A percentile compares a stretch with the other conserved stretches of the same genome.
Conservation (phyloP, 2,113 vertebrate genomes). For the Pogona vitticeps region DNA sequence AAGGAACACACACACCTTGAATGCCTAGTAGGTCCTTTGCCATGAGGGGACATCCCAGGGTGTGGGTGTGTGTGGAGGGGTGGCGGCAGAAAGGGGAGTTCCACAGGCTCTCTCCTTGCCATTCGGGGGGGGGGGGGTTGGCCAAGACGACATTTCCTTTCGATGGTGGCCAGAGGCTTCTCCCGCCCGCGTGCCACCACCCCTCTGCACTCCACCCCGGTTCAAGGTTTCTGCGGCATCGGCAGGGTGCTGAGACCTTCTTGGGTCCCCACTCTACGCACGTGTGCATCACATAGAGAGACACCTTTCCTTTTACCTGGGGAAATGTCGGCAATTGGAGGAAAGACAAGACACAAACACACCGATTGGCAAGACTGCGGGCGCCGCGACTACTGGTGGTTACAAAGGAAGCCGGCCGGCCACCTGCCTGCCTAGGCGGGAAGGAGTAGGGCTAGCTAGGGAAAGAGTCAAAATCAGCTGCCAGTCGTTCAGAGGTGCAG, state of each 20-base stretch:
- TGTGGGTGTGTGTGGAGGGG: slow-evolving; percentile 37
- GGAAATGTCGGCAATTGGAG: slow-evolving; percentile 54
- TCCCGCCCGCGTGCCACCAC: neutral
- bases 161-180: neutral
- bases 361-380: neutral
- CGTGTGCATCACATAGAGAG: no score
- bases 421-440: neutral
- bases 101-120: neutral
- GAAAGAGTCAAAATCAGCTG: neutral
- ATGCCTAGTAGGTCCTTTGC: no score
- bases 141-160: neutral
- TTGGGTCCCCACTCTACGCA: slow-evolving; percentile 22
- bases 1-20: no score
- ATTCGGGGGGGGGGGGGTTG: neutral
- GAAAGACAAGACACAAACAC: neutral
- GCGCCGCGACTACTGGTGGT: no score
- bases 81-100: slow-evolving; percentile 7
- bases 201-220: neutral
- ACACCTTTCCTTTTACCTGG: neutral
- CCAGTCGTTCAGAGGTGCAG: neutral
- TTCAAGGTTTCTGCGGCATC: slow-evolving; percentile 60
- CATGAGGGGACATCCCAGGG: no score
- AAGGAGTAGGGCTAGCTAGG: neutral
- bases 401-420: neutral
- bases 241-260: slow-evolving; percentile 29